Evolutionary conservation across 1,140 invertebrate species (phyloP), one percentile per base, ranked within the genome.

Genomic region (Drosophila kanapiae): DNA sequence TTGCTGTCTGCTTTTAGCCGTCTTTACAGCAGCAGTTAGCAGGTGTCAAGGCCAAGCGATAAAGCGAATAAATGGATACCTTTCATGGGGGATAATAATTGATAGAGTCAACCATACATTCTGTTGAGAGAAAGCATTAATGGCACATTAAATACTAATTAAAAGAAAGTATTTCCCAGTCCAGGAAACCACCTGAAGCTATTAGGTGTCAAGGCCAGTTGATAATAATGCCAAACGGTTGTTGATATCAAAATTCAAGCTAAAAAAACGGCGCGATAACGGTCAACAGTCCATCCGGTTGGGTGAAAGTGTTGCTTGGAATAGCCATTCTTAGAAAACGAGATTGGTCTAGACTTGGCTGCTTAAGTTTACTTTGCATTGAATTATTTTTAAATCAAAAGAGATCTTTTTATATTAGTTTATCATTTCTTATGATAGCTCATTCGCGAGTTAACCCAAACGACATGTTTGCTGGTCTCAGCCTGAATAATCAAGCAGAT

Each of bases 1-100:
- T 29, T 38, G 35, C n/a, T 42, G 45, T 27, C 38, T 38, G 38
- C 45, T 18, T 33, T 23, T 63, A 29, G 27, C 42, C 45, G 42
- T 11, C 27, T 64, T 64, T 64, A 68, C 68, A 37, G n/a, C 33
- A 42, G 33, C 29, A 48, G 23, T 69, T 70, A 37, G 49, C 72
- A 75, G 48, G 78, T 82, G 82, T 82, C 75, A 86, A 86, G 82
- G 83, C 62, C 75, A 70, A 54, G 42, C 10, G 37, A 63, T 68
- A 59, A 14, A 37, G 18, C 6, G 35, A 1, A 56, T 13, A 53
- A 56, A 42, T 70, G 37, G 60, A 61, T 59, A 48, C 29, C 13
- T 13, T 61, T n/a, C 23, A 8, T 23, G 31, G 16, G 27, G 31
- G 11, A 67, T 70, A 31, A 27, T 57, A 18, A 18, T 37, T 23